Evolutionary conservation across 92 coral and sea anemone genomes (phyloP).

Genomic region (Diadumene lineata): DNA sequence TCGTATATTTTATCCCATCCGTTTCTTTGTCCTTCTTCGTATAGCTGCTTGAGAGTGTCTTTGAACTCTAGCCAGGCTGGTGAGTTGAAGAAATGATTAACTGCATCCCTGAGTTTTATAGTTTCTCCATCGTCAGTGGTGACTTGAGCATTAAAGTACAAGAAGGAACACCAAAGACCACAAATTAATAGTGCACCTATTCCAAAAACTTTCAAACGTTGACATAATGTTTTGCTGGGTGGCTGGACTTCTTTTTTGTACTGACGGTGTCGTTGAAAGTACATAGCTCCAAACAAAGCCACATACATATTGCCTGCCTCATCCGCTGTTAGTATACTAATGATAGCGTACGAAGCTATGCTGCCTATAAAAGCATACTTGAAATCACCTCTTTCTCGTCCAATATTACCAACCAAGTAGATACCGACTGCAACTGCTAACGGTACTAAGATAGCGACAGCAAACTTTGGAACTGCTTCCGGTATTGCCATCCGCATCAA

Average conservation of each 20-base stretch:
- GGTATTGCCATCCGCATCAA: conserved; percentile 92
- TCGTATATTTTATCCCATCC: conserved; percentile 98
- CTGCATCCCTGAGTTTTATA: conserved; percentile 88
- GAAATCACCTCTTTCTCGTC: conserved; percentile 92
- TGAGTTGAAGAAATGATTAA: conserved; percentile 92
- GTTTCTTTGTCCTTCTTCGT: conserved; percentile 82
- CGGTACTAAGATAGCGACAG: conserved; percentile 75
- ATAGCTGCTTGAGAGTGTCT: conserved; percentile 85
- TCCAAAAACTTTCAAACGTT: conserved; percentile 70
- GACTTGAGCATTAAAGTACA: conserved; percentile 91
- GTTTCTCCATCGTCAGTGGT: conserved; percentile 98
- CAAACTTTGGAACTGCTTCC: conserved; percentile 73
- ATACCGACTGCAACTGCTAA: conserved; percentile 96
- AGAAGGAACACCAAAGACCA: conserved; percentile 90
- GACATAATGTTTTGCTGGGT: conserved; percentile 64
- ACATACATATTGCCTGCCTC: conserved; percentile 95
- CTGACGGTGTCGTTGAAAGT: conserved; percentile 74
- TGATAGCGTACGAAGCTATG: conserved; percentile 50
- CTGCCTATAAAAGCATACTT: conserved; percentile 78
- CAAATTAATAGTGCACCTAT: conserved; percentile 74
- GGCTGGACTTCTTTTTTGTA: conserved; percentile 63
- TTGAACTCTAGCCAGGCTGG: conserved; percentile 98
- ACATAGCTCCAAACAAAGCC: conserved; percentile 81
- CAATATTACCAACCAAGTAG: conserved; percentile 91
- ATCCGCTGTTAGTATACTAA: conserved; percentile 74